Percentiles rank a stretch among this genome's conserved stretches.
Conservation (phyloP, 2,888 invertebrate genomes). For the Patella caerulea region DNA sequence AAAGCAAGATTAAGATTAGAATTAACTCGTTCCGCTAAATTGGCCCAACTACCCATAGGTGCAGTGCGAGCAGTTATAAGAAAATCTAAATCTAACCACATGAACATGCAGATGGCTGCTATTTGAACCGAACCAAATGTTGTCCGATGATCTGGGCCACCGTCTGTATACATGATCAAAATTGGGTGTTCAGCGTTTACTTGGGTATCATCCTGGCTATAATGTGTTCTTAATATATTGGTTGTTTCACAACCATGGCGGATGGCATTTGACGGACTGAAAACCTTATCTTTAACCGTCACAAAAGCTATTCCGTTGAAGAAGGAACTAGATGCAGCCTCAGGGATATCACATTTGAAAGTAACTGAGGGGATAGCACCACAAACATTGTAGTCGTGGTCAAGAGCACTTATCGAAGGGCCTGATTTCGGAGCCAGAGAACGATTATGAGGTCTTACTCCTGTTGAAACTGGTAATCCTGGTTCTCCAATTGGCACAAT, state of each 20-base stretch:
- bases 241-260: slow-evolving; percentile 23
- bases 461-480: slow-evolving; percentile 20
- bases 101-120: background rate
- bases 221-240: slow-evolving; percentile 5
- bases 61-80: background rate
- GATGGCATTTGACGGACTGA: slow-evolving; percentile 20
- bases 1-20: background rate
- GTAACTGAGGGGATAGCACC: too few species aligned
- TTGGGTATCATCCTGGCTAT: slow-evolving; percentile 1
- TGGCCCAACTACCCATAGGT: background rate
- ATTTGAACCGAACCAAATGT: background rate
- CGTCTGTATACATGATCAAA: background rate
- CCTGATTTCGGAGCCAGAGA: background rate
- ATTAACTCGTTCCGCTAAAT: background rate
- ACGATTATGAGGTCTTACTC: slow-evolving; percentile 14
- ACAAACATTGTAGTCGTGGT: too few species aligned
- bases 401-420: slow-evolving; percentile 19
- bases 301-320: too few species aligned
- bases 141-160: background rate
- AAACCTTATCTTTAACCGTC: slow-evolving; percentile 3
- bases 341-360: too few species aligned
- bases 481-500: slow-evolving; percentile 31
- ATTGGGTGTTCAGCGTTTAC: slow-evolving; percentile 18
- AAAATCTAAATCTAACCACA: background rate
- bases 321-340: too few species aligned